Evolutionary conservation across 2,113 vertebrate genomes (phyloP), one percentile per base, ranked within the genome.

Genomic region (Mellivora capensis): DNA sequence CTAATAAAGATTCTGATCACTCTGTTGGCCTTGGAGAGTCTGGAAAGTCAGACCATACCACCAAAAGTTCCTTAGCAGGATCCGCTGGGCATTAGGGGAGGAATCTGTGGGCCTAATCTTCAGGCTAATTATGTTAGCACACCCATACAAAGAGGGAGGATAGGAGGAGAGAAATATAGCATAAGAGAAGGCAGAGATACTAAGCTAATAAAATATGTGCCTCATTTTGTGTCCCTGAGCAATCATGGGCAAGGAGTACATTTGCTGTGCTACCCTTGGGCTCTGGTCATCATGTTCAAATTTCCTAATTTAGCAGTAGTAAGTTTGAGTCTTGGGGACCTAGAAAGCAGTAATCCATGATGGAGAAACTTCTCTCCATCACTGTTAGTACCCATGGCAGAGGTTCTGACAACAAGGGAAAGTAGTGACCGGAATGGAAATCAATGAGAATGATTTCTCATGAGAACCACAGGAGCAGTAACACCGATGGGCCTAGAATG

Each of bases 361-460:
- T 44, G 34, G 37, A 85, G 37, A 80, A 54, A 29, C 15, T 42
- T 67, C 37, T 39, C 18, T 81, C 67, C 88, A 2, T n/a, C 31
- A 42, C 1, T 37, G 29, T 64, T 17, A 59, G 12, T 14, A 47
- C 9, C 25, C 29, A 31, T 1, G n/a, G 42, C 59, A 61, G 31
- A 86, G 47, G 15, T 83, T 77, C 23, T 54, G 42, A 85, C 2
- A 49, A 23, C 54, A 23, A 94, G 42, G 34, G 1, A 14, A 62
- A 57, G 23, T 27, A 74, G 6, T 2, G 3, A 47, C 2, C 2
- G 1, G 42, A 67, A 42, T 25, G 61, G 31, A 47, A 59, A 76
- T 29, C 54, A 39, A 4, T 1, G 14, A 15, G n/a, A 17, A 2
- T 4, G n/a, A n/a, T n/a, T n/a, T n/a, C n/a, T n/a, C n/a, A 25